Evolutionary conservation across 2,888 invertebrate species (phyloP), one percentile per base, ranked within the genome.

Genomic region (Lydus trimaculatus): DNA sequence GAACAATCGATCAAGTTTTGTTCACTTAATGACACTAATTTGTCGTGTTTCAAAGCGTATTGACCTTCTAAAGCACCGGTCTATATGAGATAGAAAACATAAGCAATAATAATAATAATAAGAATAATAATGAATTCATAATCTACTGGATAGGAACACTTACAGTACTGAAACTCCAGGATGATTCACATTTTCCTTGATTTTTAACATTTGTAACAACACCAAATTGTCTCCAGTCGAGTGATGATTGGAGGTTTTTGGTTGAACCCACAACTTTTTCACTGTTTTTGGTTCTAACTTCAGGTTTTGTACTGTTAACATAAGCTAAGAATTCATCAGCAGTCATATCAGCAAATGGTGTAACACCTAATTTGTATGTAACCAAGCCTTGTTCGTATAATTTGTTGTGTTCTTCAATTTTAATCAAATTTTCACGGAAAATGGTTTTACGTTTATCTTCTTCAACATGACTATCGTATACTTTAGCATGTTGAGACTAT

Each of bases 201-300:
- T 28, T 28, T 28, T 28, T 28, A 28, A 28, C 28, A 28, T 28
- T 4, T 28, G 28, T 28, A 28, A 28, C 28, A 4, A 4, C 28
- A 28, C 28, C 28, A 28, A 3, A 28, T 28, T 28, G 28, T 28
- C 2, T 90, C 97, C 97, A 97, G 86, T 97, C 96, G 62, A 96
- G 91, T 60, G 39, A 17, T 86, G 79, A 31, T 89, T 87, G 15
- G 96, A 94, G 67, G 92, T 68, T 68, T 87, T 95, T 90, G 31
- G 91, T 92, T 17, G 93, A 83, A 6, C 3, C 7, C 3, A 43
- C 39, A 7, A 43, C 39, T n/a, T 4, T n/a, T 43, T n/a, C 17
- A 17, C n/a, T 5, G 6, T 6, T n/a, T n/a, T n/a, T n/a, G 4
- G 28, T 4, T 3, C 4, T 28, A 43, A 43, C 8, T n/a, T n/a